Base-by-base conservation (phyloP, 1,140 invertebrate genomes). In the Galendromus occidentalis region DNA sequence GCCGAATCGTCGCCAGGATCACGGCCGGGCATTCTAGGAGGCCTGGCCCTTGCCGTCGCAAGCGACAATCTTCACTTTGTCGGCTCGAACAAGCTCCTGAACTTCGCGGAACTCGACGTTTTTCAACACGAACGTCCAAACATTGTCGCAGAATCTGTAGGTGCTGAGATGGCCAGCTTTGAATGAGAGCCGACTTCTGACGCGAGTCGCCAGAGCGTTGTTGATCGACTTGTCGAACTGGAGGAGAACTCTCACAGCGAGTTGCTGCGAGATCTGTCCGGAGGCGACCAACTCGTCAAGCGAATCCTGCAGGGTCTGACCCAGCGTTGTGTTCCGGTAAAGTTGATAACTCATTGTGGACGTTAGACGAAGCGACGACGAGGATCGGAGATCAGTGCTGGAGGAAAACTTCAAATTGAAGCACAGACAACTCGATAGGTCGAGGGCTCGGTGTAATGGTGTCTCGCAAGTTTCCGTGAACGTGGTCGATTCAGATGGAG, bases 81-180 rank as follows among this genome's bases (percentile, higher is more conserved):
- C 90, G 29, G 96, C 89, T 76, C 87, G 87, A 12, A 89, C 86
- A 66, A 95, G 82, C 74, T 97, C 92, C 74, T 91, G 87, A 0
- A 91, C 87, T 79, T 98, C 95, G 69, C 90, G 81, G 73, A 98
- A 97, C 75, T 98, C 95, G 12, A 98, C 93, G 79, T 97, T 89
- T 75, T 94, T 93, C 67, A 99, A 80, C 80, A 98, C 88, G 74
- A 98, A 96, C n/a, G 94, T 98, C 95, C 95, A 98, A 0, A 98
- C 95, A 81, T 98, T 98, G 79, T 99, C 95, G 82, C 95, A 99
- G 79, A 98, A 99, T 72, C 95, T 82, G 76, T 98, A 99, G 0
- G 94, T 98, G 73, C 94, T 94, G 67, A 99, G 79, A 81, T 95
- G 95, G 41, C 88, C 89, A 69, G 91, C 91, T 80, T 94, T 95